phyloP scores from a whole-genome alignment of 2,888 invertebrate genomes.

The Platycnemis pennipes region DNA sequence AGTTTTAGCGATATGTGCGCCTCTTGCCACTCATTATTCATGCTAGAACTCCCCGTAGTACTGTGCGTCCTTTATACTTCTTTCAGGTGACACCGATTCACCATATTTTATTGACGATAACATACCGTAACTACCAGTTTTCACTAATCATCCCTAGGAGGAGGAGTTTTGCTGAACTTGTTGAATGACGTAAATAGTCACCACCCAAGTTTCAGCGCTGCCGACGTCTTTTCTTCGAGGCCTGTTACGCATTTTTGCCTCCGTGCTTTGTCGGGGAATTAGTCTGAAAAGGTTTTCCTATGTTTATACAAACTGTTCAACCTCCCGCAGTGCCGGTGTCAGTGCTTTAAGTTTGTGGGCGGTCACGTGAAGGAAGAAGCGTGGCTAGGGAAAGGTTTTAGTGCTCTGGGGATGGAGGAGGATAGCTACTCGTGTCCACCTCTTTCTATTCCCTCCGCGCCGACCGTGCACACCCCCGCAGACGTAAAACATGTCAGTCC shows the following conservation, averaged over 20 bases:
- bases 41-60: too few relatives aligned
- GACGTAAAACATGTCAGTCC: conserved; percentile 63
- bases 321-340: conserved; percentile 57
- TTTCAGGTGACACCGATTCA: too few relatives aligned
- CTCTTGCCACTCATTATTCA: too few relatives aligned
- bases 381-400: conserved; percentile 48
- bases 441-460: conserved; percentile 38
- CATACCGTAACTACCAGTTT: too few relatives aligned
- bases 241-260: conserved; percentile 50
- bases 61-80: too few relatives aligned
- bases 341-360: conserved; percentile 64
- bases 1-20: too few relatives aligned
- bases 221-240: background rate
- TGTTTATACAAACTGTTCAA: conserved; percentile 59
- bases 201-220: background rate
- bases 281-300: conserved; percentile 29
- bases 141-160: background rate
- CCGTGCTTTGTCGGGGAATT: conserved; percentile 46
- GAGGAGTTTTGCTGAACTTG: too few relatives aligned
- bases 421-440: conserved; percentile 41
- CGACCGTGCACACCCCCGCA: conserved; percentile 53
- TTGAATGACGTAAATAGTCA: background rate
- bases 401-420: background rate
- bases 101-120: too few relatives aligned
- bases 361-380: conserved; percentile 55